Evolutionary conservation across 1,140 invertebrate genomes (phyloP).

Genomic region (Nasonia longicornis): DNA sequence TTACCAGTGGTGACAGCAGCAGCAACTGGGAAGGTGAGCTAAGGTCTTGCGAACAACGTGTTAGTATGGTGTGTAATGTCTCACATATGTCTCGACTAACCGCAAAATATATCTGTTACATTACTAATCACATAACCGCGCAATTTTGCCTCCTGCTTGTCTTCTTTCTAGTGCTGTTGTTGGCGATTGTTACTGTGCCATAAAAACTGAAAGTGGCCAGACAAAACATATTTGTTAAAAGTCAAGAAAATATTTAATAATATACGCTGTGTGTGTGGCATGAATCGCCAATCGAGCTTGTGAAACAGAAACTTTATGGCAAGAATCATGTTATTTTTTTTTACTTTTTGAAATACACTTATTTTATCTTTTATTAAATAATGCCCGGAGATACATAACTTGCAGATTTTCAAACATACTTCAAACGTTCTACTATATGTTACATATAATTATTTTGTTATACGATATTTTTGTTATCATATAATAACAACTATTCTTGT

Average conservation of each 20-base stretch:
- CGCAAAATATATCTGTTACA: constrained; percentile 52
- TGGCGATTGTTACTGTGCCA: constrained; percentile 51
- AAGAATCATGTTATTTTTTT: constrained; percentile 36
- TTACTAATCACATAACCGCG: constrained; percentile 55
- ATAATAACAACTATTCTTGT: too few species aligned
- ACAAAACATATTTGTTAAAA: constrained; percentile 10
- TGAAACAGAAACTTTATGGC: constrained; percentile 18
- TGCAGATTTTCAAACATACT: background rate
- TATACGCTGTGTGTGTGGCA: constrained; percentile 37
- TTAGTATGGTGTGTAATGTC: constrained; percentile 46
- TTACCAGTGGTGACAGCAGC: constrained; percentile 12
- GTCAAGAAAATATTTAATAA: constrained; percentile 37
- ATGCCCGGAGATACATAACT: background rate
- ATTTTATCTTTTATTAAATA: background rate
- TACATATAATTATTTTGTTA: too few species aligned
- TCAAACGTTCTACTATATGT: background rate
- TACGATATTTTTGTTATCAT: too few species aligned
- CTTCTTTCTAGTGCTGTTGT: constrained; percentile 54
- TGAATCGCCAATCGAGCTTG: constrained; percentile 39
- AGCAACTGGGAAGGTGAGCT: constrained; percentile 54
- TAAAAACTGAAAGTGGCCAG: constrained; percentile 19
- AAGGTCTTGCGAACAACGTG: constrained; percentile 46
- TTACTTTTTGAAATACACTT: constrained; percentile 36
- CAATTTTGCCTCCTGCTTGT: constrained; percentile 52
- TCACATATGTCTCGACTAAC: constrained; percentile 48